Evolutionary conservation across 2,797 vertebrate genomes (phyloP).

Genomic region (Sebastes kiyomatsui): DNA sequence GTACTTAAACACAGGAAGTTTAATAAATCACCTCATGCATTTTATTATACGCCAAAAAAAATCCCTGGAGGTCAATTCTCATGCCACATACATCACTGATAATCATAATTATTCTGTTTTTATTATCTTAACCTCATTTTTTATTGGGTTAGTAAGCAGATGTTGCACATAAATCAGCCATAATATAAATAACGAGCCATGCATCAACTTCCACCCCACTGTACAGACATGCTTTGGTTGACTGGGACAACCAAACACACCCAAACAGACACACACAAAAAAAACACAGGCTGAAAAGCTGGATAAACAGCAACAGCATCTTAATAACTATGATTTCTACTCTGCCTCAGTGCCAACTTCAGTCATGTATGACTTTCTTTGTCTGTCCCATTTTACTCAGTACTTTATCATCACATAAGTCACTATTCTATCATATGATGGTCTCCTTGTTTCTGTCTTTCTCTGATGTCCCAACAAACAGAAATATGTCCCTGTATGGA

Average conservation of each 20-base stretch:
- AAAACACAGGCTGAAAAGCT: neutral
- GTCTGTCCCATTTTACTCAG: neutral
- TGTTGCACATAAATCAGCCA: conserved; percentile 21
- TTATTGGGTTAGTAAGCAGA: neutral
- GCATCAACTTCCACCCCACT: conserved; percentile 1
- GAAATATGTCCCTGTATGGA: neutral
- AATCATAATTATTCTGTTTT: neutral
- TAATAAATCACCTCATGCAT: neutral
- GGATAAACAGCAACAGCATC: conserved; percentile 9
- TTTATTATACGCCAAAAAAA: conserved; percentile 1
- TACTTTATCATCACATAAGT: neutral
- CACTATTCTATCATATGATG: neutral
- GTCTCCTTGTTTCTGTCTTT: neutral
- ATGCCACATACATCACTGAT: neutral
- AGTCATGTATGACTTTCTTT: neutral
- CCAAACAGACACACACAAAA: conserved; percentile 29
- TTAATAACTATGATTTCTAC: conserved; percentile 5
- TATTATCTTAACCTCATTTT: neutral
- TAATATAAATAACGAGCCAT: conserved; percentile 24
- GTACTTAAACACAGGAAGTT: neutral
- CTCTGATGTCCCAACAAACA: conserved; percentile 8
- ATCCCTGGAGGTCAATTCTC: neutral
- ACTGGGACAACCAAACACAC: conserved; percentile 39
- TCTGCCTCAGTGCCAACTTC: neutral
- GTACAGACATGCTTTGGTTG: conserved; percentile 19